Base-by-base conservation (phyloP, 2,113 vertebrate genomes). In the Microcebus ravelobensis region DNA sequence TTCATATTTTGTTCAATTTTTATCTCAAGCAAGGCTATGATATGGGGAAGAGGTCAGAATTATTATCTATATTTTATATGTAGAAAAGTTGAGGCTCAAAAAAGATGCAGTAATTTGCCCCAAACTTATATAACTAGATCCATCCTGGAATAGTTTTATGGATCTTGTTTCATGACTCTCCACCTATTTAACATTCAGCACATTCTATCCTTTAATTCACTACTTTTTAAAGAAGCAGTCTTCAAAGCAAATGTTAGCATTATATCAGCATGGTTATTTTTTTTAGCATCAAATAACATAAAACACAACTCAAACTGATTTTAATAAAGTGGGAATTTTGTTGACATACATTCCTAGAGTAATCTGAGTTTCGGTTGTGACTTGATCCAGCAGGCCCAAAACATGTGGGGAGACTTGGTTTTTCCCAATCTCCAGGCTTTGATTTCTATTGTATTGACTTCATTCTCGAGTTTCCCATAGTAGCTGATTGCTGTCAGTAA, bases 171-270 rank as follows among this genome's bases (percentile, higher is more conserved):
- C 29, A 74, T 74, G 79, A 36, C 15, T 63, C 39, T 82, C 76
- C 5, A 17, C n/a, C n/a, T 42, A 34, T 34, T 88, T 21, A 70
- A 18, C 52, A 31, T 74, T 95, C 23, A 70, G 59, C 34, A 61
- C 61, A 34, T 57, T 92, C 15, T 97, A 48, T n/a, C 3, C n/a
- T 59, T 29, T 61, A 71, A 85, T 76, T 48, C 17, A 42, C 20
- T 50, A 21, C 42, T 80, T 84, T 90, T 86, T 73, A 80, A 80
- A 77, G 52, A 93, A 68, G 67, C 3, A 50, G 25, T 74, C 57
- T 87, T 91, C 80, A 34, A 70, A 95, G 90, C 84, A 83, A 92
- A 90, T 90, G 88, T 92, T 92, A 93, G 74, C 61, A 68, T 84
- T 79, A 3, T 63, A 85, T 50, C 29, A 63, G 27, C 70, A 85